A percentile compares a stretch with the other conserved stretches of the same genome.
Conservation (phyloP, 2,888 invertebrate species). For the Lypha dubia region DNA sequence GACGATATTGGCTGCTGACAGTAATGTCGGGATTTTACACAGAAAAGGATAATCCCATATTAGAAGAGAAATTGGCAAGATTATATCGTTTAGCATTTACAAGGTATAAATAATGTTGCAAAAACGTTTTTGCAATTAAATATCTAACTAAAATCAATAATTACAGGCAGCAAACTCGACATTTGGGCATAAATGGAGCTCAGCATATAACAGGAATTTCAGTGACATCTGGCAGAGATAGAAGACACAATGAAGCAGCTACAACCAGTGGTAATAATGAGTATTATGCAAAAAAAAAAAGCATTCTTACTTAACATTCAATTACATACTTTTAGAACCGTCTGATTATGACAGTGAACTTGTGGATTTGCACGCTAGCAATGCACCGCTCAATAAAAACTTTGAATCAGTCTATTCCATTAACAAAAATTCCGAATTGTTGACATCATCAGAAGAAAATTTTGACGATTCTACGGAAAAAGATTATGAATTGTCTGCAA, state of each 20-base stretch:
- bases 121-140: neutral
- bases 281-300: neutral
- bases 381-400: conserved; percentile 10
- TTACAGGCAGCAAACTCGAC: conserved; percentile 90
- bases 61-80: conserved; percentile 90
- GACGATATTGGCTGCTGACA: conserved; percentile 92
- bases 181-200: conserved; percentile 87
- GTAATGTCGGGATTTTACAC: conserved; percentile 86
- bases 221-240: conserved; percentile 75
- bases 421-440: conserved; percentile 76
- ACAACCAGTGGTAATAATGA: conserved; percentile 43
- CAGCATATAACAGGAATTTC: conserved; percentile 78
- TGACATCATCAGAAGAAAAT: conserved; percentile 76
- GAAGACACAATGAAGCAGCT: conserved; percentile 72
- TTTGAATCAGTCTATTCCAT: conserved; percentile 27
- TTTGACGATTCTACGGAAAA: conserved; percentile 36
- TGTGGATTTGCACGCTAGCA: conserved; percentile 53
- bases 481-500: conserved; percentile 1
- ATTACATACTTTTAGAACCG: conserved; percentile 28
- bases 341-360: conserved; percentile 68
- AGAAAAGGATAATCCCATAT: conserved; percentile 86
- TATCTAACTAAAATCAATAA: neutral
- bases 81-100: conserved; percentile 92
- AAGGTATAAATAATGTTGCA: conserved; percentile 84
- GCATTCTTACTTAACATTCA: neutral